Base-by-base conservation (phyloP, 1,140 invertebrate genomes). In the Ips nitidus region DNA sequence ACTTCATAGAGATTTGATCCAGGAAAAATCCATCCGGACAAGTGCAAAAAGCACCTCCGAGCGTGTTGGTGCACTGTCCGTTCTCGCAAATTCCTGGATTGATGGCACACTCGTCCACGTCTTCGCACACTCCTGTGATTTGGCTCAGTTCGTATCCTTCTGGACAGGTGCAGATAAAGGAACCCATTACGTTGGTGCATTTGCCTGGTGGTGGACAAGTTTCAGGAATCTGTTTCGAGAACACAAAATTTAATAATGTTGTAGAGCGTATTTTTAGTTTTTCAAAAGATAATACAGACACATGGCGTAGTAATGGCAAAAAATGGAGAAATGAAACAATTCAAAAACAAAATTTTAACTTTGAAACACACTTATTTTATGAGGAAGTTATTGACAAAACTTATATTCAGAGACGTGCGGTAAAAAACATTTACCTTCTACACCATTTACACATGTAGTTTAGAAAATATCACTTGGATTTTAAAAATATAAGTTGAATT, bases 171-270 rank as follows among this genome's bases (percentile, higher is more conserved):
- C 89, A 90, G 37, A 89, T 81, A 73, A 85, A 88, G 0, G 87
- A 88, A 50, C 89, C 89, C 87, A 90, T 89, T 1, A 89, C 75
- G 74, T 90, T 91, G 73, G 89, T 88, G 76, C 89, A 91, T 69
- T 83, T 86, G 72, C 91, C 84, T 75, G 87, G 85, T 43, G 83
- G 69, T 36, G 86, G 86, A 77, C 88, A 89, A 22, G 86, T 84
- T 38, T 82, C 84, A 50, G 82, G 81, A 70, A 84, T 78, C 87
- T 88, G 66, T 68, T 22, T 22, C 80, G 73, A 41, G 41, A 78
- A 42, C 40, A 66, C 1, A 41, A 65, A n/a, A 55, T 5, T 47
- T 5, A 47, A 47, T 47, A 47, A 5, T n/a, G 45, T 47, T 47
- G n/a, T 5, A 47, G 4, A n/a, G 45, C n/a, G 4, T 47, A 4